Base-by-base conservation (phyloP, 2,888 invertebrate genomes). In the Phyllotreta striolata region DNA sequence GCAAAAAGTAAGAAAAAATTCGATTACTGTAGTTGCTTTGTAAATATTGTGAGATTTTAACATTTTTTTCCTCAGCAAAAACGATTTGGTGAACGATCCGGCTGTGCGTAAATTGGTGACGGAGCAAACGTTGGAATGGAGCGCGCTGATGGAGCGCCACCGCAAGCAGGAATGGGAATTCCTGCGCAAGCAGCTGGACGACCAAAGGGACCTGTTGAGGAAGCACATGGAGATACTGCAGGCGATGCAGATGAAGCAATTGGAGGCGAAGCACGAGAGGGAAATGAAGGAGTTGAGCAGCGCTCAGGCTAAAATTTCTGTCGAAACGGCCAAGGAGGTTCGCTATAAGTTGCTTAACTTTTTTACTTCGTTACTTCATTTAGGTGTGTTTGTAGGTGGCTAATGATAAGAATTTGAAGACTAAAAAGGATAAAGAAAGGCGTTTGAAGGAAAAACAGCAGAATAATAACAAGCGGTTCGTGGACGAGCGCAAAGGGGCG, bases 381-480 rank as follows among this genome's bases (percentile, higher is more conserved):
- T 24, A 4, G 24, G 4, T 24, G 4, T 24, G 24, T 65, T 54
- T 73, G 47, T 64, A 80, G 81, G 77, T 81, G 13, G 90, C 91
- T 78, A 94, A 93, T 81, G 99, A 99, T 81, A 98, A 98, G 83
- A 93, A 94, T 0, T 85, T 99, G 62, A 92, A 97, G 82, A 98
- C 97, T 62, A 96, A 98, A 77, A 96, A 95, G 66, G 99, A 99
- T 81, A 94, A 96, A 76, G 99, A 99, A 79, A 88, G 97, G 46
- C 87, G 97, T 47, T 86, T 97, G 62, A 86, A 94, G 35, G 96
- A 98, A 82, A 95, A 98, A 81, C 96, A 97, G 76, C 96, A 97
- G 79, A 98, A 97, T 80, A 98, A 98, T 80, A 96, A 96, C 58
- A 98, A 98, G 82, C 93, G 95, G 77, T 98, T 98, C 79, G 91